These are phyloP conservation scores for Monochamus alternatus DNA, from an alignment of 2,888 invertebrate genomes.

Conservation along the genomic window DNA sequence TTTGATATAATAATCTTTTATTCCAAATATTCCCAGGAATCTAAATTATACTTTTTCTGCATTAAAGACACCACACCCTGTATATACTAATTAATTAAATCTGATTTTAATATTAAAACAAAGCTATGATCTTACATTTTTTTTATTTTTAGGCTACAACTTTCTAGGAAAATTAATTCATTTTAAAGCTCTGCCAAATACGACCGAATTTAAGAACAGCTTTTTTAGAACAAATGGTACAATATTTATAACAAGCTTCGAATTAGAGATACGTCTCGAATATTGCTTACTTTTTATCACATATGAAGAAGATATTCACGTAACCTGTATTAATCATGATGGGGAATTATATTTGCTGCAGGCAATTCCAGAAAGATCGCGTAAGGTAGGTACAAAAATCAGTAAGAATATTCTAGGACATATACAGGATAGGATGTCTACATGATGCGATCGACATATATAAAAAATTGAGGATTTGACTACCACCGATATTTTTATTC, in stretches of 20 bases:
- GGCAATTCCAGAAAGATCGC: slow-evolving; percentile 41
- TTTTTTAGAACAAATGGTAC: slow-evolving; percentile 57
- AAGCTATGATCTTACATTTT: neutral
- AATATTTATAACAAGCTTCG: slow-evolving; percentile 54
- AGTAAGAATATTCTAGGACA: too few relatives aligned
- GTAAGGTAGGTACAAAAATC: slow-evolving; percentile 46
- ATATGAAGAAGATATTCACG: slow-evolving; percentile 38
- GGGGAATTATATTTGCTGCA: slow-evolving; percentile 42
- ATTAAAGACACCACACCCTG: too few relatives aligned
- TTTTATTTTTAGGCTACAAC: slow-evolving; percentile 36
- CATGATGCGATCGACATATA: too few relatives aligned
- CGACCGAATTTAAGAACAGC: slow-evolving; percentile 30
- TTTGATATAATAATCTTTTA: too few relatives aligned
- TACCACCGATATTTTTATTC: too few relatives aligned
- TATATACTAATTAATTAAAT: too few relatives aligned
- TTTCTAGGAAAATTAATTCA: slow-evolving; percentile 42
- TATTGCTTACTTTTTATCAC: slow-evolving; percentile 57
- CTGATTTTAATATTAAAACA: too few relatives aligned
- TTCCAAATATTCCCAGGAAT: too few relatives aligned
- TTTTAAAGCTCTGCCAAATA: slow-evolving; percentile 24
- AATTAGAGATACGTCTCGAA: slow-evolving; percentile 50
- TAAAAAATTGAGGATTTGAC: too few relatives aligned
- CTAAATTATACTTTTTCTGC: too few relatives aligned
- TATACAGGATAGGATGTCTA: too few relatives aligned
- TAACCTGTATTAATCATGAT: slow-evolving; percentile 42